phyloP scores from a whole-genome alignment of 2,113 vertebrate genomes.

The Carlito syrichta region DNA sequence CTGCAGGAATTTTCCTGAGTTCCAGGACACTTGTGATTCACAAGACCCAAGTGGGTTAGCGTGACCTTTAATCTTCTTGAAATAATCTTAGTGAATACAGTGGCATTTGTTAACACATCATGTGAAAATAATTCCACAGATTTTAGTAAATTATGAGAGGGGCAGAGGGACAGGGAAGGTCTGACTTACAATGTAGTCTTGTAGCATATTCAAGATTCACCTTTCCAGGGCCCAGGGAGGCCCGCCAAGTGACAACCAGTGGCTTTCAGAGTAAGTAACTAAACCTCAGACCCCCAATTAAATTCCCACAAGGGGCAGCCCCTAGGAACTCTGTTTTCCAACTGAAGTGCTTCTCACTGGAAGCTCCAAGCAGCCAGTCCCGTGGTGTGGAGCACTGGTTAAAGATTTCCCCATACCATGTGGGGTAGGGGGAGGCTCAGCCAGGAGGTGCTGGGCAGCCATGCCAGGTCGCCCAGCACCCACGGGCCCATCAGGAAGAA shows the following conservation, averaged over 20 bases:
- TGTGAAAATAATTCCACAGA: constrained; percentile 45
- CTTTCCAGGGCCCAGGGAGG: neutral
- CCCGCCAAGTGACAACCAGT: neutral
- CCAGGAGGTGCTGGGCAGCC: neutral
- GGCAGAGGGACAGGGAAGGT: constrained; percentile 39
- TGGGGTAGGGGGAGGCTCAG: neutral
- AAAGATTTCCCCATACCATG: neutral
- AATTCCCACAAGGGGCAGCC: neutral
- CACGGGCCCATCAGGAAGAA: neutral
- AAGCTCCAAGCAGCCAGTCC: neutral
- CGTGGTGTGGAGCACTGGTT: neutral
- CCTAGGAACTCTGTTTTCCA: neutral
- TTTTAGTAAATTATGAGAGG: constrained; percentile 39
- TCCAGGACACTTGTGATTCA: neutral
- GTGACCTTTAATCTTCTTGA: constrained; percentile 57
- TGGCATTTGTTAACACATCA: constrained; percentile 43
- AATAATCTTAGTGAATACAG: constrained; percentile 20
- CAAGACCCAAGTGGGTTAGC: neutral
- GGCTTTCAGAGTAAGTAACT: neutral
- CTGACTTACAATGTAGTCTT: neutral
- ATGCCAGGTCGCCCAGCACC: neutral
- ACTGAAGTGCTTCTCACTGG: neutral
- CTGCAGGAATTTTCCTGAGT: constrained; percentile 32
- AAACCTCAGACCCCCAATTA: neutral
- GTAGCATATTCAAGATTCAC: neutral